Evolutionary conservation across 2,888 invertebrate genomes (phyloP), one percentile per base, ranked within the genome.

Genomic region (Stictocephala bisonia): DNA sequence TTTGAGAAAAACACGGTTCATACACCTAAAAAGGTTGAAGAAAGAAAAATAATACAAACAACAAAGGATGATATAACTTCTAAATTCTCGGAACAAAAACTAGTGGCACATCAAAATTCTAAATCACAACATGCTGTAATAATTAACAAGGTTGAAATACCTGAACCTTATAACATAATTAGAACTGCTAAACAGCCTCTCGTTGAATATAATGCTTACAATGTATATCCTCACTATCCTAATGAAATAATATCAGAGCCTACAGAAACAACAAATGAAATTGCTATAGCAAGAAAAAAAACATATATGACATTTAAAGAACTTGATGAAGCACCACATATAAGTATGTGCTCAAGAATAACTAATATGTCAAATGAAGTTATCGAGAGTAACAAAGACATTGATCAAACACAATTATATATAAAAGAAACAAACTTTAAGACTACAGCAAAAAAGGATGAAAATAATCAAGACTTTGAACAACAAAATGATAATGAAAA

Each of bases 41-140:
- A 44, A 44, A 24, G 26, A 35, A 60, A 24, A 44, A 27, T n/a
- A 1, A 44, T 44, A 11, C 7, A 6, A 44, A 44, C 44, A 9
- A 15, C 4, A n/a, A n/a, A n/a, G 15, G 15, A 15, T 4, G 44
- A 44, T 7, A 15, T 4, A n/a, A 7, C 15, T 4, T 44, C 7
- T 15, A 44, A 44, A 44, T 4, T 44, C 15, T 4, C 44, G 4
- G 15, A 15, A 7, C 44, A 44, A 4, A 15, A 44, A 44, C 44
- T n/a, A 15, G 15, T 44, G 15, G 6, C 4, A 7, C 15, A n/a
- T 4, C 9, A n/a, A n/a, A 56, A 56, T 18, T 13, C 29, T 15
- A 56, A 29, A 29, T 56, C 56, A 2, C 51, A 51, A 24, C 56
- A 56, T 56, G 29, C 31, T 56, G 56, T 56, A 22, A 56, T 20